Percentiles rank a stretch among this genome's conserved stretches.
Evolutionary conservation across 2,888 invertebrate genomes (phyloP).

Genomic region (Ectemnius cavifrons): DNA sequence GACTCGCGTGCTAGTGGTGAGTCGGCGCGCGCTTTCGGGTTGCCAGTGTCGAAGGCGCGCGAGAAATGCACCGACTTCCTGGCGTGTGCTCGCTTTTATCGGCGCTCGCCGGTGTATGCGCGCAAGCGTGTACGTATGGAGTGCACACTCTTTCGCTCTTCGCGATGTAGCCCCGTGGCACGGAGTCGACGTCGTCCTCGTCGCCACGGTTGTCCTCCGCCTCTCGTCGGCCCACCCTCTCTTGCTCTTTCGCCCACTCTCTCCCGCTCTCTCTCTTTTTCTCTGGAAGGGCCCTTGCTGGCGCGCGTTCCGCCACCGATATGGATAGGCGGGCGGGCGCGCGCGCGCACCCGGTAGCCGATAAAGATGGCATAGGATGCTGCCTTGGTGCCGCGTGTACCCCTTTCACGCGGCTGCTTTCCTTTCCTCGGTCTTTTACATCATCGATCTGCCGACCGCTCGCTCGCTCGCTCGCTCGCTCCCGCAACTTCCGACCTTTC

Average conservation of each 20-base stretch:
- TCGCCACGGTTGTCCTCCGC: neutral
- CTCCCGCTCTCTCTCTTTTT: slow-evolving; percentile 1
- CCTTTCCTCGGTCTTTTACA: slow-evolving; percentile 38
- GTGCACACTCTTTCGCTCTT: slow-evolving; percentile 8
- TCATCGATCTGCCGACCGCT: slow-evolving; percentile 36
- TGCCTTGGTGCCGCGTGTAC: slow-evolving; percentile 35
- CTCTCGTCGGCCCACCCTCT: neutral
- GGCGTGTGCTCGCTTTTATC: slow-evolving; percentile 73
- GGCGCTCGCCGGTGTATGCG: slow-evolving; percentile 52
- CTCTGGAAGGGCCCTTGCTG: neutral
- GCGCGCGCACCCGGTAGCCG: neutral
- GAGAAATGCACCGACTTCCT: slow-evolving; percentile 70
- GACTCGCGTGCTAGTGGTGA: neutral
- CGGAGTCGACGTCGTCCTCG: neutral
- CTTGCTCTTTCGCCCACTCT: neutral
- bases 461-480: slow-evolving; percentile 3
- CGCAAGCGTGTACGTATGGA: slow-evolving; percentile 50
- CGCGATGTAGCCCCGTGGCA: neutral
- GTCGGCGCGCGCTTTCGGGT: slow-evolving; percentile 39
- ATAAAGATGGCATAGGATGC: neutral
- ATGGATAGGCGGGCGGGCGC: slow-evolving; percentile 7
- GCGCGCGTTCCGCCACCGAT: slow-evolving; percentile 13
- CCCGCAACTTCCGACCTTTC: slow-evolving; percentile 50
- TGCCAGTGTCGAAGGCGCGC: slow-evolving; percentile 69
- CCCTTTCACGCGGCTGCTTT: slow-evolving; percentile 49